Evolutionary conservation across 2,113 vertebrate species (phyloP), one percentile per base, ranked within the genome.

Genomic region (Osmerus mordax): DNA sequence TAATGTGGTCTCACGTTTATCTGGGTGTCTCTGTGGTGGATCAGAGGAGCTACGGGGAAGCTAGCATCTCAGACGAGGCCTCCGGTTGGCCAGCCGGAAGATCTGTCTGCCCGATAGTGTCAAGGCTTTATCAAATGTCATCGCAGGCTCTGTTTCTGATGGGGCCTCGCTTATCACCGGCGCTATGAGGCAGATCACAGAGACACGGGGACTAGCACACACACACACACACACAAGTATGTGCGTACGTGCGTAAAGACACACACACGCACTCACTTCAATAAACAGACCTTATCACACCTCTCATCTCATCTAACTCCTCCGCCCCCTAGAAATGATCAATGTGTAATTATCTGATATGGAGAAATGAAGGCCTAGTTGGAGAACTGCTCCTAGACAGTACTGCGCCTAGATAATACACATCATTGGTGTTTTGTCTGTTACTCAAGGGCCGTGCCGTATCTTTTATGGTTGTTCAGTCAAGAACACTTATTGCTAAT

Each of bases 281-380:
- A 85, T 83, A 87, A 90, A 87, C 85, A 74, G 81, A 60, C 81
- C 86, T 87, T 91, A 91, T 90, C 90, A 65, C 55, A 51, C 47
- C 14, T 77, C 19, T 77, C 19, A 78, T 91, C 89, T 88, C 84
- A 89, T 90, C 87, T 89, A 83, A 90, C 85, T 83, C 81, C 81
- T 54, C 41, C 41, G 9, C 87, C 86, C 89, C 78, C 77, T 16
- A 89, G 87, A 89, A 87, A 89, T 90, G 88, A 91, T 91, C 90
- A 64, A 90, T 89, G 89, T 84, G 83, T 83, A 89, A 88, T 90
- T 89, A 89, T 88, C 88, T 91, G 90, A 90, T 90, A 89, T 75
- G 86, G 82, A 86, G 87, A 88, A 88, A 89, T 87, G 86, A 89
- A 78, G 67, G 15, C 72, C 51, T n/a, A 76, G 86, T 89, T 87